Base-by-base conservation (phyloP, 2,113 vertebrate species). In the Columba livia region DNA sequence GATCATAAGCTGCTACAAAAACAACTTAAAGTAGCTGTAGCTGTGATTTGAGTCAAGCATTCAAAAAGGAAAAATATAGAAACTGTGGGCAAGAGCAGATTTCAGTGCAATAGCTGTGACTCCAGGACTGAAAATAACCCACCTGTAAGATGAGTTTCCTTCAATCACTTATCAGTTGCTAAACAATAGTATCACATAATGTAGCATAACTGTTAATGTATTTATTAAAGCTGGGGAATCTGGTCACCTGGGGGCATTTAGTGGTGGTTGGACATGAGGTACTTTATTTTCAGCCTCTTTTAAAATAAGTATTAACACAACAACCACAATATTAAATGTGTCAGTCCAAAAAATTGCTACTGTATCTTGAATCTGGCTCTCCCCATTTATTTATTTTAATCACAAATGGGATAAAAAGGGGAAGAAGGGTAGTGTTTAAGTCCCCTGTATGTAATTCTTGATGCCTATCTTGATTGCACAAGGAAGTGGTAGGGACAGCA, bases 11-110 rank as follows among this genome's bases (percentile, higher is more conserved):
- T 93, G 80, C 57, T 87, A 80, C 4, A 67, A 53, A 67, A 89
- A 38, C 42, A 71, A 75, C 58, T 75, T 70, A 23, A 78, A 85
- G 42, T 80, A 78, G 34, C 11, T 81, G 89, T 65, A 89, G 65
- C 70, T 89, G 58, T 87, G 84, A 84, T 64, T 87, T 73, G 38
- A 81, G 86, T 83, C 42, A 75, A 61, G 40, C 62, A 67, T 32
- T 65, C 29, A 67, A 31, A 74, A 70, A 72, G 23, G 65, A 90
- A 71, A 84, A 86, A 72, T 44, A 87, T 2, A 83, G 85, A 83
- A 47, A 75, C 26, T 70, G 74, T 56, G 44, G 53, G 79, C 62
- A 81, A 69, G 48, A 67, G 54, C 20, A 78, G 66, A 3, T n/a
- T 74, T 5, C 56, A 51, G 62, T 21, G 42, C 51, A 73, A 70